A percentile compares a stretch with the other conserved stretches of the same genome.
These are phyloP conservation scores for Drosophila leontia DNA, from an alignment of 1,140 invertebrate species.

Conservation along the genomic window DNA sequence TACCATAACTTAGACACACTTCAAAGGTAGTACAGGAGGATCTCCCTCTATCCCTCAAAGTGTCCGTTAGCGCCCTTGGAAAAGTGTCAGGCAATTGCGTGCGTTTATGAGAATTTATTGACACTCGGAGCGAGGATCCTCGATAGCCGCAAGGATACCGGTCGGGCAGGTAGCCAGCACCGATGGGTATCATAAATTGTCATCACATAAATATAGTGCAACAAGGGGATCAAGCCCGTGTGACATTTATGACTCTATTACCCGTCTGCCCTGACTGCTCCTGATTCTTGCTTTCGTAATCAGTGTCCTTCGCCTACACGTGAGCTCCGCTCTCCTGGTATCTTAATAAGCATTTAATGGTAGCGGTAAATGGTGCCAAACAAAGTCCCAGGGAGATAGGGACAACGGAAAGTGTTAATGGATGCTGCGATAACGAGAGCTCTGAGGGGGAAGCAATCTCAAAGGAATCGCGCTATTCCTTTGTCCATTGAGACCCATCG, in stretches of 20 bases:
- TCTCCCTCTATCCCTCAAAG: conserved; percentile 21
- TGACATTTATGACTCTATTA: conserved; percentile 81
- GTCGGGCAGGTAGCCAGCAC: conserved; percentile 46
- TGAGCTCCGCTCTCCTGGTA: conserved; percentile 34
- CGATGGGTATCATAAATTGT: conserved; percentile 78
- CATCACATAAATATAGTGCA: conserved; percentile 79
- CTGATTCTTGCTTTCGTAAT: conserved; percentile 24
- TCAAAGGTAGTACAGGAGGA: conserved; percentile 15
- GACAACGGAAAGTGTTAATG: conserved; percentile 40
- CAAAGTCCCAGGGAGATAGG: conserved; percentile 30
- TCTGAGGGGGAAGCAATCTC: background rate
- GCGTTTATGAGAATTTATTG: conserved; percentile 72
- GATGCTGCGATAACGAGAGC: conserved; percentile 48
- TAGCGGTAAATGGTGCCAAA: conserved; percentile 72
- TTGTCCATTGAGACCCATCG: background rate
- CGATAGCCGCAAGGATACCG: conserved; percentile 11
- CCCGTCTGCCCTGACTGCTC: conserved; percentile 41
- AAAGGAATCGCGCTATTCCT: background rate
- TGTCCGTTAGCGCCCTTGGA: conserved; percentile 51
- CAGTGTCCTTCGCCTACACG: conserved; percentile 55
- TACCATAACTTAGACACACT: conserved; percentile 65
- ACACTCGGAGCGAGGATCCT: conserved; percentile 64
- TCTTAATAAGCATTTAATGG: conserved; percentile 80
- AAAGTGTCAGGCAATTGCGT: conserved; percentile 69
- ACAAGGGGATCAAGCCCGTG: conserved; percentile 32